Evolutionary conservation across 2,113 vertebrate species (phyloP), one percentile per base, ranked within the genome.

Genomic region (Ellobius talpinus): DNA sequence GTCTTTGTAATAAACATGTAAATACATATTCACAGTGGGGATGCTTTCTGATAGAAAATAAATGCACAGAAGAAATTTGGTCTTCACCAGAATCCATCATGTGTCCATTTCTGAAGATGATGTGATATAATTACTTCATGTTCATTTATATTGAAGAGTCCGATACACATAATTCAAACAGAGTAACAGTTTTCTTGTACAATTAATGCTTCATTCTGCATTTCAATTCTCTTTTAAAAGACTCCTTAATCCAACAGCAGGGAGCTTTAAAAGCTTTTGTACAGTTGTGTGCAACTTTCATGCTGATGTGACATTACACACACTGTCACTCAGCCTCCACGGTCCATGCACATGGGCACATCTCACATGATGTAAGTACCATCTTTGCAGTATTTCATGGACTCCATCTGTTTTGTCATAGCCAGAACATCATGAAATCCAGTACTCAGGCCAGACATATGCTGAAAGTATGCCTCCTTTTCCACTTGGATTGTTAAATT

Each of bases 391-490:
- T 99, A 99, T 97, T 99, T 99, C 98, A 99, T 99, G 81, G 99
- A 99, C 97, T 99, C 99, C 98, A 99, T 99, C 96, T 99, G 99
- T 94, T 99, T 99, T 42, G 99, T 99, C 99, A 99, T 99, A 10
- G 99, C 99, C 92, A 99, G 98, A 94, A 99, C 99, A 94, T 99
- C 99, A 26, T 99, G 99, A 98, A 99, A 99, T 66, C 99, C 99
- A 3, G 99, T 99, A 98, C 99, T 99, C 24, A 99, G 99, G 89
- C 99, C 99, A 0, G 99, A 99, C 99, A 99, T 99, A 97, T 99
- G 99, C 96, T 99, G 99, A 98, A 99, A 99, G 98, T 99, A 99
- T 3, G 99, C 99, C 91, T 99, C 99, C 98, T 99, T 99, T 98
- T 99, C 99, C 97, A 99, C 99, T 97, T 99, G 99, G n/a, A 99